Percentiles rank a stretch among this genome's conserved stretches.
These are phyloP conservation scores for Minunthozetes semirufus DNA, from an alignment of 2,888 invertebrate species.

Conservation along the genomic window DNA sequence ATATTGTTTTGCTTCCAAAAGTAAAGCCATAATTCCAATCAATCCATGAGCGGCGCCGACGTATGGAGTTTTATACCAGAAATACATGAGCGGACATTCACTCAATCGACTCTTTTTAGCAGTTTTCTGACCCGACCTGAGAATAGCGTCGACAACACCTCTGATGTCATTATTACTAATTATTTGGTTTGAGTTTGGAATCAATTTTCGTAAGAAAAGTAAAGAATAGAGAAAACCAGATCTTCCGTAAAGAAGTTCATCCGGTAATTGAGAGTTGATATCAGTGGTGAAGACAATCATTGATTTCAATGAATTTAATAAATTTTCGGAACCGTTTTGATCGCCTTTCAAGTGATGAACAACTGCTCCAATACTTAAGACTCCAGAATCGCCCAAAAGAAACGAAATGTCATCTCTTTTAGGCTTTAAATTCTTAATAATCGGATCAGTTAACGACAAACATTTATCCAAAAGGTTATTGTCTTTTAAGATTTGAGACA, in stretches of 20 bases:
- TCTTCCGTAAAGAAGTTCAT: slow-evolving; percentile 79
- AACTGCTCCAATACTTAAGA: slow-evolving; percentile 58
- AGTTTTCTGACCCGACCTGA: slow-evolving; percentile 59
- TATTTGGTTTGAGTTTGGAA: slow-evolving; percentile 4
- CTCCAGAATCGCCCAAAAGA: slow-evolving; percentile 63
- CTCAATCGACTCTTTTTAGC: slow-evolving; percentile 51
- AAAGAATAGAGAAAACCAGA: slow-evolving; percentile 73
- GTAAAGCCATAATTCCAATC: slow-evolving; percentile 71
- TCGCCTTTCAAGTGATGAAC: slow-evolving; percentile 56
- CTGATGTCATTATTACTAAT: slow-evolving; percentile 36
- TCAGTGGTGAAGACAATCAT: slow-evolving; percentile 41
- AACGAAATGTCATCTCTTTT: slow-evolving; percentile 52
- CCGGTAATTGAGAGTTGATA: slow-evolving; percentile 51
- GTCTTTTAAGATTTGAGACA: slow-evolving; percentile 40
- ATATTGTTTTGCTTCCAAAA: slow-evolving; percentile 62
- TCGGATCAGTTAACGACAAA: not conserved
- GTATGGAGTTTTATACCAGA: slow-evolving; percentile 43
- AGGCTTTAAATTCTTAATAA: not conserved
- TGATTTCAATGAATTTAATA: slow-evolving; percentile 34
- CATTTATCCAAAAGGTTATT: not conserved
- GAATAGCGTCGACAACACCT: slow-evolving; percentile 56
- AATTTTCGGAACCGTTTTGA: slow-evolving; percentile 52
- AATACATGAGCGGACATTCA: slow-evolving; percentile 40
- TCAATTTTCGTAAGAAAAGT: slow-evolving; percentile 57
- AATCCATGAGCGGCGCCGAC: slow-evolving; percentile 84